A percentile compares a stretch with the other conserved stretches of the same genome.
phyloP scores from a whole-genome alignment of 2,888 invertebrate genomes.

The Ctenicera cuprea region DNA sequence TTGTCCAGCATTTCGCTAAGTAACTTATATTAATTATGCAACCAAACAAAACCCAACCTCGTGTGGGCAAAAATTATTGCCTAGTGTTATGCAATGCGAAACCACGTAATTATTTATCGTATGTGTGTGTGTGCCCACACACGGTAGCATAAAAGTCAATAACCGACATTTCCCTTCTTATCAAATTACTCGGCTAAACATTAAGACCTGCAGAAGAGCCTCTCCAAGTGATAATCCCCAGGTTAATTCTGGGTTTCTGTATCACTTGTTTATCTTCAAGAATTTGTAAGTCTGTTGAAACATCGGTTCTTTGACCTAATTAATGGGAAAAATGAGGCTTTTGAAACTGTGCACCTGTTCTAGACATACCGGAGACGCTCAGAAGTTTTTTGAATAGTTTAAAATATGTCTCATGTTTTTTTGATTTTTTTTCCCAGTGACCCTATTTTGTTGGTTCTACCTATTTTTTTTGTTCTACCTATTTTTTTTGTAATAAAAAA shows the following conservation, averaged over 20 bases:
- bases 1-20: conserved; percentile 9
- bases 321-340: neutral
- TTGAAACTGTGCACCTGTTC: conserved; percentile 1
- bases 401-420: too few species aligned
- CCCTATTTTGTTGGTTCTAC: too few species aligned
- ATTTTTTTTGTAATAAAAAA: too few species aligned
- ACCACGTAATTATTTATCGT: conserved; percentile 44
- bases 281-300: neutral
- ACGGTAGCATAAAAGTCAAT: conserved; percentile 48
- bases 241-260: neutral
- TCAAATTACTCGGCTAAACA: conserved; percentile 17
- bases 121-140: conserved; percentile 38
- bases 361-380: neutral
- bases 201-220: neutral
- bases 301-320: conserved; percentile 6
- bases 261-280: conserved; percentile 4
- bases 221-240: neutral
- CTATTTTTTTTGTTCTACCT: too few species aligned
- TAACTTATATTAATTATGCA: conserved; percentile 37
- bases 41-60: conserved; percentile 41
- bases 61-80: conserved; percentile 52
- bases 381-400: neutral
- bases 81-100: conserved; percentile 43
- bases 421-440: too few species aligned
- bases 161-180: conserved; percentile 46